Conservation (phyloP, 35 echinoderm and acorn worm genomes). For the Eucidaris tribuloides region DNA sequence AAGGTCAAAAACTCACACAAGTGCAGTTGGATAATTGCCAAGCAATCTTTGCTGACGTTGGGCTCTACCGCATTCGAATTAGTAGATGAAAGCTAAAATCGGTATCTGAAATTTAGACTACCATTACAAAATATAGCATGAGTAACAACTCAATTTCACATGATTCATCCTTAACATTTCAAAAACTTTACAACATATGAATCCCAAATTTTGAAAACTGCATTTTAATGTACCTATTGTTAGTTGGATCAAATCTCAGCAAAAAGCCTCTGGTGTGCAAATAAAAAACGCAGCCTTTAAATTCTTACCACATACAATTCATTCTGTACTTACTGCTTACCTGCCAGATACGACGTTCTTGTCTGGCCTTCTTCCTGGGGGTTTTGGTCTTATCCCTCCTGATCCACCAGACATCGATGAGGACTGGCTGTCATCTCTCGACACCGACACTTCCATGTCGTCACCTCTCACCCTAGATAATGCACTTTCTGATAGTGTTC, state of each 20-base stretch:
- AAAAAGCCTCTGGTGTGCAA: too few relatives aligned
- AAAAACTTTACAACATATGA: not conserved
- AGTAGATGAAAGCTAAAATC: too few relatives aligned
- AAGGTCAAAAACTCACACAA: too few relatives aligned
- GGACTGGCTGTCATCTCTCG: conserved; percentile 70
- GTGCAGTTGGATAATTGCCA: too few relatives aligned
- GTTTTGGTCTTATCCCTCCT: conserved; percentile 61
- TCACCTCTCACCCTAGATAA: not conserved
- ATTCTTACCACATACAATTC: not conserved
- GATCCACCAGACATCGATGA: conserved; percentile 80
- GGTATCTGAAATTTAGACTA: too few relatives aligned
- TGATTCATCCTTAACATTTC: not conserved
- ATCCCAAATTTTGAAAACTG: not conserved
- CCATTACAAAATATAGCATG: too few relatives aligned
- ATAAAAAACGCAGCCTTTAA: not conserved
- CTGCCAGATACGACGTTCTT: conserved; percentile 67
- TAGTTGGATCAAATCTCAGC: too few relatives aligned
- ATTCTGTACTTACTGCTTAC: conserved; percentile 32
- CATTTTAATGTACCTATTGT: not conserved
- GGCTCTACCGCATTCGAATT: too few relatives aligned
- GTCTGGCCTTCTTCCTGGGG: conserved; percentile 67
- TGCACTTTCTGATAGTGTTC: conserved; percentile 5
- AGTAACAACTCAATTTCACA: too few relatives aligned
- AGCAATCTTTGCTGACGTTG: too few relatives aligned
- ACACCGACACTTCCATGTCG: conserved; percentile 2